These are phyloP conservation scores for Dorcus hopei DNA, from an alignment of 2,888 invertebrate genomes.

Conservation along the genomic window DNA sequence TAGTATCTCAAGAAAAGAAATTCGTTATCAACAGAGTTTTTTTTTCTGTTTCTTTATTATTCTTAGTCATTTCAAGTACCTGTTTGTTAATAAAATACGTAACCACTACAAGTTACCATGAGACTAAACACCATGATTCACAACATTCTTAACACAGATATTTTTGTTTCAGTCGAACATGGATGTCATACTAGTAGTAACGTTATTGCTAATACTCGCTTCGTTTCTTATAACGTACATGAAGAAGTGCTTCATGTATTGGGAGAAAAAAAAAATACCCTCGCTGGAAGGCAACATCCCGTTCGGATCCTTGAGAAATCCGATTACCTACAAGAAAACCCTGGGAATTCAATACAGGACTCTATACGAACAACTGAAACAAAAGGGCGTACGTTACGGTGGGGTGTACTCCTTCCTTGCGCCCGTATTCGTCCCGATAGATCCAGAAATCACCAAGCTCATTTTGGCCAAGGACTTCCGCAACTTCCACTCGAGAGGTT, in stretches of 20 bases:
- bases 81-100: too few relatives aligned
- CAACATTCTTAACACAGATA: too few relatives aligned
- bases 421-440: conserved; percentile 11
- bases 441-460: conserved; percentile 8
- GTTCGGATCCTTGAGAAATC: conserved; percentile 11
- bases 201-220: too few relatives aligned
- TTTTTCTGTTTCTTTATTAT: not conserved
- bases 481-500: conserved; percentile 8
- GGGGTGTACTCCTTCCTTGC: conserved; percentile 8
- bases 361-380: conserved; percentile 4
- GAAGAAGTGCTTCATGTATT: conserved; percentile 19
- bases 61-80: conserved; percentile 1
- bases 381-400: conserved; percentile 11
- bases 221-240: not conserved
- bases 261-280: conserved; percentile 13
- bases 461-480: conserved; percentile 13
- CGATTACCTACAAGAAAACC: not conserved
- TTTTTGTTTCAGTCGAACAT: conserved; percentile 1
- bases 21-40: conserved; percentile 1
- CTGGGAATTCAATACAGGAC: not conserved
- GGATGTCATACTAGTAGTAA: too few relatives aligned
- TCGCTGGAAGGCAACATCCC: conserved; percentile 8
- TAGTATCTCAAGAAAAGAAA: too few relatives aligned
- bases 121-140: too few relatives aligned
- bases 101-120: too few relatives aligned